These are phyloP conservation scores for Passer montanus DNA, from an alignment of 2,113 vertebrate genomes.

Conservation along the genomic window DNA sequence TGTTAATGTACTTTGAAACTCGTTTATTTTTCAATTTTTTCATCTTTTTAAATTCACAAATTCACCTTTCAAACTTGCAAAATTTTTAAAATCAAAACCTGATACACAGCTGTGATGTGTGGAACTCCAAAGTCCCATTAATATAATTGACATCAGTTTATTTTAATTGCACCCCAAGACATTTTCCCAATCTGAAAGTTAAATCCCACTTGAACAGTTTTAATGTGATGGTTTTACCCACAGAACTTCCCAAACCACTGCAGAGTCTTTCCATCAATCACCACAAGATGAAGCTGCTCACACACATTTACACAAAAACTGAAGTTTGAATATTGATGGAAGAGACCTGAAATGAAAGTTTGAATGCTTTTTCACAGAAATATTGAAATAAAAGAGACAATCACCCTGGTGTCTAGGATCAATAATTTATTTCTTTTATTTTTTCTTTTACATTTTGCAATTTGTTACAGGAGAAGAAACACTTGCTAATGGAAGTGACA, in stretches of 20 bases:
- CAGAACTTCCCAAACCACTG: background rate
- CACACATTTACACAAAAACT: background rate
- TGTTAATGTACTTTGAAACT: background rate
- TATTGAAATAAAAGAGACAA: background rate
- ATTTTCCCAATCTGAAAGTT: background rate
- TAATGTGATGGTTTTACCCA: background rate
- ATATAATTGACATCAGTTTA: background rate
- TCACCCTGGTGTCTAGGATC: background rate
- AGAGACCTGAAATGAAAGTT: background rate
- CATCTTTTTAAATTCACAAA: background rate
- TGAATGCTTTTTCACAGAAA: background rate
- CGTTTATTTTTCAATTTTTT: background rate
- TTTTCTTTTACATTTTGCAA: conserved; percentile 10
- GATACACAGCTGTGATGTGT: background rate
- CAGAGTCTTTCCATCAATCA: background rate
- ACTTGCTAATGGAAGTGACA: conserved; percentile 23
- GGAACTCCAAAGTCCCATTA: background rate
- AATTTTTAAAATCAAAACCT: background rate
- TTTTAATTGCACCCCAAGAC: background rate
- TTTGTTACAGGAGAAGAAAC: conserved; percentile 63
- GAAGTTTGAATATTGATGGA: background rate
- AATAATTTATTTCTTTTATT: conserved; percentile 42
- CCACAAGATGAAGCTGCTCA: background rate
- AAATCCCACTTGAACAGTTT: background rate
- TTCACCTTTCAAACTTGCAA: background rate